Evolutionary conservation across 2,888 invertebrate genomes (phyloP), one percentile per base, ranked within the genome.

Genomic region (Lycia hirtaria): DNA sequence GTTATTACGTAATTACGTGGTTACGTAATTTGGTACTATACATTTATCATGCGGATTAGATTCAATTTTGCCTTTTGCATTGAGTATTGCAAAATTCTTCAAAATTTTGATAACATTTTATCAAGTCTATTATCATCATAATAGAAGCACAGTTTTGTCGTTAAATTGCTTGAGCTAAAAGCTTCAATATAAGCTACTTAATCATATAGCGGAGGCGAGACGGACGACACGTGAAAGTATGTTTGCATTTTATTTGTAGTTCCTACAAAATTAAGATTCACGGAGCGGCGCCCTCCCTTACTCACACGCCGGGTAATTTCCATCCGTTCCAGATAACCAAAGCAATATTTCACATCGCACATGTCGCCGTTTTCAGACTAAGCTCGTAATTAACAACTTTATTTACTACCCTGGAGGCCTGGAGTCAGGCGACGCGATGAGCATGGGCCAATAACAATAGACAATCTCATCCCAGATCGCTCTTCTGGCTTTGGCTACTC

Each of bases 201-300:
- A 50, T 50, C 56, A 41, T 30, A 38, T 43, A 44, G 19, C 22
- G 45, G 43, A 28, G 32, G 45, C 37, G 45, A 14, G 32, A 47
- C 43, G 61, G 58, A 49, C 56, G 48, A 52, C 45, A 58, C 59
- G 59, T 62, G 65, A 66, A 68, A 69, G 68, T 68, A 63, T 77
- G 78, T 81, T 84, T 82, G 76, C 77, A 82, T 84, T 79, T 82
- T 83, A 85, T 82, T n/a, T n/a, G n/a, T n/a, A n/a, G n/a, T n/a
- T 82, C 69, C 75, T 72, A 67, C 72, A 72, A 82, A 85, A 82
- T 85, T 82, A 84, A 81, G 81, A 81, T 82, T 80, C 77, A 73
- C 69, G 60, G 66, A 70, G 72, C 69, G 58, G 56, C 71, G 49
- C 60, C 54, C 61, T 51, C 52, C 62, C 47, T 53, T 55, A 49